A percentile compares a stretch with the other conserved stretches of the same genome.
Conservation (phyloP, 2,888 invertebrate genomes). For the Tetragonula carbonaria region DNA sequence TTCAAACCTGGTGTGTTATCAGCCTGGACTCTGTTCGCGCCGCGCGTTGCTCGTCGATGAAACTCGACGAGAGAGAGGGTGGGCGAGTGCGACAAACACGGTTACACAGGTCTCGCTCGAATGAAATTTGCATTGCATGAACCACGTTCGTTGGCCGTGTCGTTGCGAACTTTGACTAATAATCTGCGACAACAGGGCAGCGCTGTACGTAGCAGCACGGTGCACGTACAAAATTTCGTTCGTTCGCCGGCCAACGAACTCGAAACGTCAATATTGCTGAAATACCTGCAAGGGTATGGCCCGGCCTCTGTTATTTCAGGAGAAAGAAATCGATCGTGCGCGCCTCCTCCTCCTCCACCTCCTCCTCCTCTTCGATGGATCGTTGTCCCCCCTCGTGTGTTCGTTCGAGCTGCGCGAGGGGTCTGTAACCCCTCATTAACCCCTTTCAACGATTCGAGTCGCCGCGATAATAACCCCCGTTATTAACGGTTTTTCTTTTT, state of each 20-base stretch:
- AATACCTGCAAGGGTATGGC: slow-evolving; percentile 23
- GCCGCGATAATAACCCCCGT: slow-evolving; percentile 53
- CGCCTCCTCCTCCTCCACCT: slow-evolving; percentile 31
- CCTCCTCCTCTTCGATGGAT: no score
- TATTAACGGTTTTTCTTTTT: slow-evolving; percentile 45
- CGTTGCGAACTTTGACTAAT: slow-evolving; percentile 31
- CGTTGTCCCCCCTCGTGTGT: no score
- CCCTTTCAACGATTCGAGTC: slow-evolving; percentile 68
- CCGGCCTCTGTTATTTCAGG: slow-evolving; percentile 38
- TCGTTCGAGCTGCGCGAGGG: slow-evolving; percentile 22
- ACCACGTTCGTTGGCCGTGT: not conserved
- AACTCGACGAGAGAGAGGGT: not conserved
- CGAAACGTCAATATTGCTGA: slow-evolving; percentile 49
- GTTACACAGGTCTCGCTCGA: not conserved
- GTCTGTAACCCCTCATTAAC: slow-evolving; percentile 75
- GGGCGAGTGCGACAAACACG: not conserved
- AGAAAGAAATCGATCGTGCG: slow-evolving; percentile 58
- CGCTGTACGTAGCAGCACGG: not conserved
- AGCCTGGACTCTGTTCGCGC: not conserved
- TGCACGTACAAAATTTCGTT: slow-evolving; percentile 40
- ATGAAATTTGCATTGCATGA: slow-evolving; percentile 1
- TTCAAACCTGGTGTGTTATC: not conserved
- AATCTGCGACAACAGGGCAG: slow-evolving; percentile 18
- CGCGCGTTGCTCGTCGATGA: not conserved
- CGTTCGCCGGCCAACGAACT: slow-evolving; percentile 42